Evolutionary conservation across 2,113 vertebrate species (phyloP).

Genomic region (Indicator maculatus): DNA sequence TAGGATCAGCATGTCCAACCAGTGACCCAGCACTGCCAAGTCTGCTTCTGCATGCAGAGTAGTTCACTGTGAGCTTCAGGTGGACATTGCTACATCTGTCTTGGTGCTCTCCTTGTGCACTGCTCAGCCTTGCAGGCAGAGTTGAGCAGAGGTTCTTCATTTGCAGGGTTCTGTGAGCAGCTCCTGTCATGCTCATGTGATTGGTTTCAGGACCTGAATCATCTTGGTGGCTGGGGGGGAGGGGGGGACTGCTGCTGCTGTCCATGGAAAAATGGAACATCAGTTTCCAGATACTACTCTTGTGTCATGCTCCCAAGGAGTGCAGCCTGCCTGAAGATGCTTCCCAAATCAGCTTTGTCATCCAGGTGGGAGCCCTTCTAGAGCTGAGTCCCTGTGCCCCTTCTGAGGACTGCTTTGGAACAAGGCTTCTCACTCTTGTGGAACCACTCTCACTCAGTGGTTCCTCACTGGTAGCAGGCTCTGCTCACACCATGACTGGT

Average conservation of each 20-base stretch:
- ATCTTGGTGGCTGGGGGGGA: not conserved
- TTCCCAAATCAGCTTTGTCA: not conserved
- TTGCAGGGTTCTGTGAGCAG: not conserved
- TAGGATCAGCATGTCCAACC: too few species aligned
- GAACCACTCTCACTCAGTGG: too few species aligned
- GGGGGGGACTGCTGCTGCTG: not conserved
- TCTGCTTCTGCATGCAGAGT: not conserved
- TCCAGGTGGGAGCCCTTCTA: not conserved
- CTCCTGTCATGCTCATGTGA: accelerated
- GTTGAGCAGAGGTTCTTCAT: not conserved
- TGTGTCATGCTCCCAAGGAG: not conserved
- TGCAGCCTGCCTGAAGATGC: not conserved
- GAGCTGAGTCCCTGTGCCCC: not conserved
- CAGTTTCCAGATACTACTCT: not conserved
- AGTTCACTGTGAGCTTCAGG: not conserved
- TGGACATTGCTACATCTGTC: not conserved
- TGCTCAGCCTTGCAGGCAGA: not conserved
- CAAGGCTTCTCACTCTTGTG: not conserved
- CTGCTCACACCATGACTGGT: not conserved
- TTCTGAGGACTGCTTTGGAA: not conserved
- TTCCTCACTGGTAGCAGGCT: not conserved
- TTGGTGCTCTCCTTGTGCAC: not conserved
- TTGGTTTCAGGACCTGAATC: not conserved
- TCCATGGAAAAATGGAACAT: not conserved
- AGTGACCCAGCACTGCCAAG: too few species aligned